Conservation (phyloP, 2,113 vertebrate genomes). For the Pelecanus crispus region DNA sequence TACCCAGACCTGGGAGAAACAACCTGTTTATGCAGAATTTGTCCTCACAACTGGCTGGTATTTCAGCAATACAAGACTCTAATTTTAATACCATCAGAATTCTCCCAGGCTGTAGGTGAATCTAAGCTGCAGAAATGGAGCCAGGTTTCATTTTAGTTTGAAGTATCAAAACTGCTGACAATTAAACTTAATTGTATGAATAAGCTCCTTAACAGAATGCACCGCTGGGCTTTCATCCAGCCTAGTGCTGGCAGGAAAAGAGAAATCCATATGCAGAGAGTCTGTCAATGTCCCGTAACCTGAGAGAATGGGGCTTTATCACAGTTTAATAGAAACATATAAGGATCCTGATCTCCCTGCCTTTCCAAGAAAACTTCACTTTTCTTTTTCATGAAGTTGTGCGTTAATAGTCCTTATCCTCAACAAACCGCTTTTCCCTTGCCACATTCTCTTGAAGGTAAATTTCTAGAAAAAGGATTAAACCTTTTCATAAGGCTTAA, state of each 20-base stretch:
- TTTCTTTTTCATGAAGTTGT: not conserved
- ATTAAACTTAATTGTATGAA: slow-evolving; percentile 46
- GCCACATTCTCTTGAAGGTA: not conserved
- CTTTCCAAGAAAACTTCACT: slow-evolving; percentile 25
- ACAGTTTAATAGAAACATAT: not conserved
- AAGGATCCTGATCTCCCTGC: not conserved
- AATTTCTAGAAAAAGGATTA: not conserved
- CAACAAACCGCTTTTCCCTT: not conserved
- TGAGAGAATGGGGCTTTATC: not conserved
- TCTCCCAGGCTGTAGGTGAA: slow-evolving; percentile 13
- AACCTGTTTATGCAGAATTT: not conserved
- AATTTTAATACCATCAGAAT: not conserved
- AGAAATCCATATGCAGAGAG: slow-evolving; percentile 24
- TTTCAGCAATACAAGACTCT: not conserved
- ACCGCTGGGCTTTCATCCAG: slow-evolving; percentile 33
- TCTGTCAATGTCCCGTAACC: not conserved
- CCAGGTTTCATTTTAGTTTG: not conserved
- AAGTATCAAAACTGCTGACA: slow-evolving; percentile 49
- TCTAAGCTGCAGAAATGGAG: not conserved
- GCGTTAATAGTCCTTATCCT: not conserved
- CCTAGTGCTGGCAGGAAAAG: not conserved
- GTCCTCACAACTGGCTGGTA: not conserved
- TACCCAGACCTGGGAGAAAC: not conserved
- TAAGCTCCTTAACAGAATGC: slow-evolving; percentile 53
- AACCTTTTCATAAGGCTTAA: not conserved